Evolutionary conservation across 1,140 invertebrate genomes (phyloP).

Genomic region (Acyrthosiphon pisum): DNA sequence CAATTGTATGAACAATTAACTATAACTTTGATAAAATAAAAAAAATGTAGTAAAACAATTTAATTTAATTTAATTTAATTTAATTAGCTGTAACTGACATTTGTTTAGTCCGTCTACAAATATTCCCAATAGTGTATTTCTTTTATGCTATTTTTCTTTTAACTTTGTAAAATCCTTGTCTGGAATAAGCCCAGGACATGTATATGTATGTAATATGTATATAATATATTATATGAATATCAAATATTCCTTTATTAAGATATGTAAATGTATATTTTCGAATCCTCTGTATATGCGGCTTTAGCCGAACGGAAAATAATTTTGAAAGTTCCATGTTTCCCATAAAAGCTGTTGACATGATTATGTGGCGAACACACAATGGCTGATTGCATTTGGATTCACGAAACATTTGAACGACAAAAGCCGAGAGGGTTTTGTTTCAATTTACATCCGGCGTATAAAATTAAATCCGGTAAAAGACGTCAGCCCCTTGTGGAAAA

Average conservation of each 20-base stretch:
- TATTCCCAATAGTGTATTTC: background rate
- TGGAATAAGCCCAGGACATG: background rate
- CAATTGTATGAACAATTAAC: background rate
- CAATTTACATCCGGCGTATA: conserved; percentile 43
- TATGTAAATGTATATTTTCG: conserved; percentile 10
- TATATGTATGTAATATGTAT: background rate
- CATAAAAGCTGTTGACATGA: conserved; percentile 27
- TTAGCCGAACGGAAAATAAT: conserved; percentile 22
- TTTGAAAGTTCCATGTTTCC: background rate
- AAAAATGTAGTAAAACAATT: background rate
- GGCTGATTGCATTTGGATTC: conserved; percentile 11
- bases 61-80: too few species aligned
- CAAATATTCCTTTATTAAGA: conserved; percentile 26
- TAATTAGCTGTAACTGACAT: background rate
- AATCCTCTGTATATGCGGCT: background rate
- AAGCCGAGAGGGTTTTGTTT: conserved; percentile 15
- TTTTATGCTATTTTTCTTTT: background rate
- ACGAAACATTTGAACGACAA: conserved; percentile 26
- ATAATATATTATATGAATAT: background rate
- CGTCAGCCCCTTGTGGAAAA: conserved; percentile 15
- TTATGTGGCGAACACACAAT: background rate
- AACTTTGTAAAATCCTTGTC: background rate
- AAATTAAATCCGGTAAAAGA: conserved; percentile 49
- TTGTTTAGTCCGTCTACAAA: background rate
- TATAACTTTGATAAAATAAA: background rate